phyloP scores from a whole-genome alignment of 2,888 invertebrate genomes.

The Volucella bombylans region DNA sequence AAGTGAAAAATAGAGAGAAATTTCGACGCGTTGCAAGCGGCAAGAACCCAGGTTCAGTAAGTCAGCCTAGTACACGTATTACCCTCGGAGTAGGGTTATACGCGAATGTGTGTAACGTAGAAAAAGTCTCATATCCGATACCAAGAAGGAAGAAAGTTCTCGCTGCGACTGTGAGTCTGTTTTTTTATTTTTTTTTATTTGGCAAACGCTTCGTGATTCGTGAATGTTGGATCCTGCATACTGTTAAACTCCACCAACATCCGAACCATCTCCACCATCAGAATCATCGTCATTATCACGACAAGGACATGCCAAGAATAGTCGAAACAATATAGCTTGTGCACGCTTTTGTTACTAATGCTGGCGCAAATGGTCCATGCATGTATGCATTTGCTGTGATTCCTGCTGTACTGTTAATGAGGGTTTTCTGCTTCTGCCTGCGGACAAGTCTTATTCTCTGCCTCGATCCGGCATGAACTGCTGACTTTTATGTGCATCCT shows the following conservation, averaged over 20 bases:
- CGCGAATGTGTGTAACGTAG: constrained; percentile 40
- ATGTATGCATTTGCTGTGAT: constrained; percentile 30
- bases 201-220: constrained; percentile 6
- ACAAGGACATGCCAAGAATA: constrained; percentile 53
- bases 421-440: constrained; percentile 34
- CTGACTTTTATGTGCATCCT: constrained; percentile 39
- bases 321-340: constrained; percentile 50
- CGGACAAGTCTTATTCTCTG: constrained; percentile 5
- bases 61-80: constrained; percentile 54
- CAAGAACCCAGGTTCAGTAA: constrained; percentile 44
- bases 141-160: constrained; percentile 38
- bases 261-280: neutral
- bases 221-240: constrained; percentile 12
- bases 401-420: constrained; percentile 62
- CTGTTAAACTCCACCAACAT: neutral
- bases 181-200: constrained; percentile 28
- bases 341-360: constrained; percentile 51
- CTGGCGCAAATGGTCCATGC: constrained; percentile 33
- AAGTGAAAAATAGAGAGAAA: constrained; percentile 56
- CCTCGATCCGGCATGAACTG: constrained; percentile 1
- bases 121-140: constrained; percentile 58
- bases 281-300: neutral
- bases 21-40: constrained; percentile 6
- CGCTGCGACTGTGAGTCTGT: constrained; percentile 14
- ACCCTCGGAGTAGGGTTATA: constrained; percentile 52